Percentiles rank a stretch among this genome's conserved stretches.
Evolutionary conservation across 1,140 invertebrate species (phyloP).

Genomic region (Drosophila varians): DNA sequence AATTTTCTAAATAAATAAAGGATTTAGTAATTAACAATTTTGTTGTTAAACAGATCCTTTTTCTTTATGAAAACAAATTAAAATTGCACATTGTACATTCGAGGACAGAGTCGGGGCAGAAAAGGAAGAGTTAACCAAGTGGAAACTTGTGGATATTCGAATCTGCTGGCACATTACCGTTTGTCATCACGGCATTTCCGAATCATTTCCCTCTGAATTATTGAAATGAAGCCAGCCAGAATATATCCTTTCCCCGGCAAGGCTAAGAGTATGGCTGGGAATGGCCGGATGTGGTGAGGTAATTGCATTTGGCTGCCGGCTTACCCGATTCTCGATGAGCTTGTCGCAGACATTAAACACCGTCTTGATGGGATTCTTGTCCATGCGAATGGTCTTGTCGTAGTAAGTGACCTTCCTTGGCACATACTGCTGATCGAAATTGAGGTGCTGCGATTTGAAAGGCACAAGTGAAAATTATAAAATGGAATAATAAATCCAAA

Average conservation of each 20-base stretch:
- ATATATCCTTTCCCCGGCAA: constrained; percentile 1
- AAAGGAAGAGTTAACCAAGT: constrained; percentile 11
- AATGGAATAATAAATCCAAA: constrained; percentile 24
- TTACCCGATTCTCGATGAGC: constrained; percentile 90
- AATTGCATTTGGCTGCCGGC: constrained; percentile 67
- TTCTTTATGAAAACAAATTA: constrained; percentile 2
- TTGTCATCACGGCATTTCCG: constrained; percentile 68
- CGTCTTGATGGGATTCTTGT: constrained; percentile 96
- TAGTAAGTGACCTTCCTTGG: constrained; percentile 92
- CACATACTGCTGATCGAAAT: constrained; percentile 92
- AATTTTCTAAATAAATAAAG: too few species aligned
- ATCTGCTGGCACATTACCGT: constrained; percentile 57
- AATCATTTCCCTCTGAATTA: constrained; percentile 69
- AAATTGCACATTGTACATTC: background rate
- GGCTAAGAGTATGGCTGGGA: constrained; percentile 7
- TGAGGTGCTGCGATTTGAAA: constrained; percentile 82
- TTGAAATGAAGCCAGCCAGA: constrained; percentile 52
- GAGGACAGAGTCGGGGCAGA: background rate
- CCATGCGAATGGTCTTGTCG: constrained; percentile 94
- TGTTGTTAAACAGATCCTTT: background rate
- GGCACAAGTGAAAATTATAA: constrained; percentile 1
- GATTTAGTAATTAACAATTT: background rate
- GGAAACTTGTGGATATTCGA: constrained; percentile 48
- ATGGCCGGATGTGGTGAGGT: constrained; percentile 28
- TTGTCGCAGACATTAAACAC: constrained; percentile 96